These are phyloP conservation scores for Noturus placidus DNA, from an alignment of 2,113 vertebrate genomes.

Conservation along the genomic window DNA sequence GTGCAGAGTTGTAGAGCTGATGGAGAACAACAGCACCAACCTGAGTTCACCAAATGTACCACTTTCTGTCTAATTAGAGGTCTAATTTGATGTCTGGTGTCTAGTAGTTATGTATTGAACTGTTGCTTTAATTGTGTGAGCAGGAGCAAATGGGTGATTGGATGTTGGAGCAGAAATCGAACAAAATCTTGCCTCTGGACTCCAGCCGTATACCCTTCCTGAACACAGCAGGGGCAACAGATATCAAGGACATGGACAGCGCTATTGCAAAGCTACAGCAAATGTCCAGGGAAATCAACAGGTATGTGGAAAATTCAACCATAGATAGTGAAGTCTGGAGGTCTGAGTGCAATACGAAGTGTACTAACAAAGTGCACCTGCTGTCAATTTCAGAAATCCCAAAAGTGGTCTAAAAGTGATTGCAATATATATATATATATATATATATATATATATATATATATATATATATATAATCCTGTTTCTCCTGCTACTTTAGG, in stretches of 20 bases:
- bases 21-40: not conserved
- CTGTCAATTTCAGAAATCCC: not conserved
- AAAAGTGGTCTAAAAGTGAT: not conserved
- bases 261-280: slow-evolving; percentile 78
- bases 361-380: not conserved
- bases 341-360: not conserved
- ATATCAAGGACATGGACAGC: slow-evolving; percentile 70
- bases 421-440: too few relatives aligned
- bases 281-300: slow-evolving; percentile 75
- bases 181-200: slow-evolving; percentile 61
- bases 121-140: not conserved
- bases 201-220: slow-evolving; percentile 54
- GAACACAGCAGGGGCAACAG: slow-evolving; percentile 53
- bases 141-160: slow-evolving; percentile 78
- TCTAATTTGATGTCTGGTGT: not conserved
- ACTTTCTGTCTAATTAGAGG: not conserved
- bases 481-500: slow-evolving; percentile 62
- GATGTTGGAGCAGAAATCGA: slow-evolving; percentile 82
- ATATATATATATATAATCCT: not conserved
- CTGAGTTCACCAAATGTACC: not conserved
- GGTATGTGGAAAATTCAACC: slow-evolving; percentile 59
- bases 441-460: too few relatives aligned
- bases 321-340: not conserved
- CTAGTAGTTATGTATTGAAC: not conserved
- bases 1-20: slow-evolving; percentile 7